Conservation (phyloP, 2,888 invertebrate genomes). For the Homarus gammarus region DNA sequence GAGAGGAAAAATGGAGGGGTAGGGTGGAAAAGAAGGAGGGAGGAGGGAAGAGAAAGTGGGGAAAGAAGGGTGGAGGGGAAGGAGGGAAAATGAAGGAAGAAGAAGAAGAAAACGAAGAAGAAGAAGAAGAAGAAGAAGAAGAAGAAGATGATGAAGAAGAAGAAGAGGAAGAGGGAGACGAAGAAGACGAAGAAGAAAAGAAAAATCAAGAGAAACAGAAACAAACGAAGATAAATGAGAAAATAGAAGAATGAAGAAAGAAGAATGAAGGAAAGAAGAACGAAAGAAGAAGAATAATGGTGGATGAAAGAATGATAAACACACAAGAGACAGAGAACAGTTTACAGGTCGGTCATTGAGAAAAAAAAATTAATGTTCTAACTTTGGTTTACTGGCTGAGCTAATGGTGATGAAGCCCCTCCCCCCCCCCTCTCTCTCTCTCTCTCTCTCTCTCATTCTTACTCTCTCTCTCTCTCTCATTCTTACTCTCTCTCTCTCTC, state of each 20-base stretch:
- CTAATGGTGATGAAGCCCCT: not conserved
- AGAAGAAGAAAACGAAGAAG: not conserved
- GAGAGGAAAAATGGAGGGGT: not conserved
- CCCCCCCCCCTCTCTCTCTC: no score
- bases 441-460: no score
- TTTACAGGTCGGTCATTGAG: not conserved
- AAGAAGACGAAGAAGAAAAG: not conserved
- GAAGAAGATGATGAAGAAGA: no score
- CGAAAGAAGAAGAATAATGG: no score
- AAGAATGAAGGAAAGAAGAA: not conserved
- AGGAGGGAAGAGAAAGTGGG: slow-evolving; percentile 5
- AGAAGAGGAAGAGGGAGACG: not conserved
- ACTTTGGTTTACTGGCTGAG: no score
- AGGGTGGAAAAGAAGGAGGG: not conserved
- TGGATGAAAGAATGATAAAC: not conserved
- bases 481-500: no score
- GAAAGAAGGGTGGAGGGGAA: not conserved
- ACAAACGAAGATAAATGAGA: no score
- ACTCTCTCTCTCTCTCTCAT: no score
- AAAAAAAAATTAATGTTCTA: not conserved
- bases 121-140: not conserved
- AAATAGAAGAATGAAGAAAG: no score
- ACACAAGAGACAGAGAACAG: no score
- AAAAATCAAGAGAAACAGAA: no score
- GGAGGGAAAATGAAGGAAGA: not conserved